Conservation (phyloP, 1,140 invertebrate species). For the Drosophila lowei region DNA sequence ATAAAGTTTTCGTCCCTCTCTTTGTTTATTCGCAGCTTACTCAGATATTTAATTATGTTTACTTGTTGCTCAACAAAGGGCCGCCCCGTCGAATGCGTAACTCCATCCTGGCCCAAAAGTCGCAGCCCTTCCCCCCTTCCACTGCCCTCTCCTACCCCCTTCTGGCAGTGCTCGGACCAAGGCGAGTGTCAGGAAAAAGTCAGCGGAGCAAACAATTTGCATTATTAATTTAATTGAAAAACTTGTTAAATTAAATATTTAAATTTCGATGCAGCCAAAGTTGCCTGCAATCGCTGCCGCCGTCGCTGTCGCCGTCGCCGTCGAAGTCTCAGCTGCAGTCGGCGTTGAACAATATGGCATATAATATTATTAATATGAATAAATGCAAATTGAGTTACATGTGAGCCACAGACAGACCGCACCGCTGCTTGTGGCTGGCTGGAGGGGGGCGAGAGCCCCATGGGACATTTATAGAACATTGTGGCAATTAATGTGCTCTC, state of each 20-base stretch:
- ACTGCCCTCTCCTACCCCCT: background rate
- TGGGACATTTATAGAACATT: conserved; percentile 46
- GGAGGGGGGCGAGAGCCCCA: background rate
- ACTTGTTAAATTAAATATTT: conserved; percentile 78
- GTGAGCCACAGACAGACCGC: conserved; percentile 1
- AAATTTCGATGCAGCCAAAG: conserved; percentile 54
- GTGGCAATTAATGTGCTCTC: conserved; percentile 41
- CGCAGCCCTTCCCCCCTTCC: conserved; percentile 6
- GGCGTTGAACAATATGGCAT: conserved; percentile 57
- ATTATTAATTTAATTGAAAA: conserved; percentile 75
- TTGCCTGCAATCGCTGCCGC: conserved; percentile 1
- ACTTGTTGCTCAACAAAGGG: conserved; percentile 49
- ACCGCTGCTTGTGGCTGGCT: background rate
- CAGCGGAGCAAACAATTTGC: conserved; percentile 54
- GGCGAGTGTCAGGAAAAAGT: conserved; percentile 18
- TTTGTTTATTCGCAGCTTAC: conserved; percentile 45
- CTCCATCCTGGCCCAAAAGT: conserved; percentile 1
- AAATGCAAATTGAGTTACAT: conserved; percentile 69
- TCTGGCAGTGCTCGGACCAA: conserved; percentile 1
- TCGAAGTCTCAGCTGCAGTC: conserved; percentile 16
- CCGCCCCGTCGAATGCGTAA: conserved; percentile 24
- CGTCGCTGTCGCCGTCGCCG: conserved; percentile 23
- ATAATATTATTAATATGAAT: conserved; percentile 66
- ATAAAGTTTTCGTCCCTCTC: conserved; percentile 13
- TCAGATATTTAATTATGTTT: conserved; percentile 56